A percentile compares a stretch with the other conserved stretches of the same genome.
These are phyloP conservation scores for Falco peregrinus DNA, from an alignment of 2,797 vertebrate species.

Conservation along the genomic window DNA sequence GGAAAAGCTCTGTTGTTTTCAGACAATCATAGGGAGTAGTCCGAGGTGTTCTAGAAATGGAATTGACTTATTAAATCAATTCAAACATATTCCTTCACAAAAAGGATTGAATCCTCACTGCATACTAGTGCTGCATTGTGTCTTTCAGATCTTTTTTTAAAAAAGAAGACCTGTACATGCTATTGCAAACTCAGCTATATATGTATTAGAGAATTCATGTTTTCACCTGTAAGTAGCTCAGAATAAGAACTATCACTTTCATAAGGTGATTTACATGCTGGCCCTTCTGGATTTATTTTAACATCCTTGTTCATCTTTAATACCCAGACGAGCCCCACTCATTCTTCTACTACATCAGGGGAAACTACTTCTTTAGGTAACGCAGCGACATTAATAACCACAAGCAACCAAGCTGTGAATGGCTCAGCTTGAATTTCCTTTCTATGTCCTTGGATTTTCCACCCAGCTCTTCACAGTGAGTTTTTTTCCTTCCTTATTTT, in stretches of 20 bases:
- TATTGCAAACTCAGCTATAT: neutral
- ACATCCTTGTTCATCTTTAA: neutral
- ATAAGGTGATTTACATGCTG: neutral
- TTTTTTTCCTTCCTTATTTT: neutral
- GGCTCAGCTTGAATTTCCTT: neutral
- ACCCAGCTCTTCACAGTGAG: neutral
- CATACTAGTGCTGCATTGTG: neutral
- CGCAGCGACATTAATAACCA: neutral
- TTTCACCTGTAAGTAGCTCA: neutral
- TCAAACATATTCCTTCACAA: neutral
- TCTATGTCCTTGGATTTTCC: neutral
- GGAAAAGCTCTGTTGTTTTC: neutral
- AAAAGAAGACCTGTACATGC: neutral
- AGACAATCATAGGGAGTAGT: neutral
- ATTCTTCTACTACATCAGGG: neutral
- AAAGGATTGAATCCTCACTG: accelerated
- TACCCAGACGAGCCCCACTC: neutral
- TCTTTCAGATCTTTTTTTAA: neutral
- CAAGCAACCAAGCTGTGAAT: neutral
- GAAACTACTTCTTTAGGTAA: neutral
- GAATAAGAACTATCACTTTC: neutral
- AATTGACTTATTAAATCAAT: neutral
- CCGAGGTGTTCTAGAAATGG: neutral
- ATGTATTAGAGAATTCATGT: neutral
- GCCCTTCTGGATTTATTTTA: neutral